These are phyloP conservation scores for Cotesia vestalis DNA, from an alignment of 1,140 invertebrate genomes.

Conservation along the genomic window DNA sequence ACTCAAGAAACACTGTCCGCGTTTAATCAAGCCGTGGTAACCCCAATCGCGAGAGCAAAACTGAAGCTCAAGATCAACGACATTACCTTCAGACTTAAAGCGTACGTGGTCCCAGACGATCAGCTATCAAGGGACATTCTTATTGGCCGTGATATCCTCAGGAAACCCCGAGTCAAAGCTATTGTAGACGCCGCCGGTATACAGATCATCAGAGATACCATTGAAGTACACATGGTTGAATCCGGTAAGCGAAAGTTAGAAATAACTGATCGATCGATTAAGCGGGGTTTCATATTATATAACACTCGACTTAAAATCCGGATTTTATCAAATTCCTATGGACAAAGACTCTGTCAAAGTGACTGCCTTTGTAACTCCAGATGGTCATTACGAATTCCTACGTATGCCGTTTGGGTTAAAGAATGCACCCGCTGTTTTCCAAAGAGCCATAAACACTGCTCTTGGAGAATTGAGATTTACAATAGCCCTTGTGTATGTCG, in stretches of 20 bases:
- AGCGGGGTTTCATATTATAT: conserved; percentile 39
- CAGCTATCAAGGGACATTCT: conserved; percentile 31
- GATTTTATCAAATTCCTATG: conserved; percentile 34
- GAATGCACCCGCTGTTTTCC: conserved; percentile 61
- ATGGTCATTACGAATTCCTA: conserved; percentile 51
- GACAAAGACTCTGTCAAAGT: conserved; percentile 22
- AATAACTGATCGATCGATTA: conserved; percentile 38
- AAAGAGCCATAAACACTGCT: conserved; percentile 38
- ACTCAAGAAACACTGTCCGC: conserved; percentile 33
- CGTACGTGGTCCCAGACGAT: conserved; percentile 32
- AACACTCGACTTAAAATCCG: conserved; percentile 39
- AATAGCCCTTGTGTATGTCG: conserved; percentile 33
- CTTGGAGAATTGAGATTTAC: conserved; percentile 10
- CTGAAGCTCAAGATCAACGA: conserved; percentile 23
- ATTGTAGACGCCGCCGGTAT: conserved; percentile 9
- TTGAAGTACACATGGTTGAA: conserved; percentile 26
- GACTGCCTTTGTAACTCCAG: conserved; percentile 43
- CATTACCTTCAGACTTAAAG: conserved; percentile 21
- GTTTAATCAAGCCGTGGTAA: conserved; percentile 37
- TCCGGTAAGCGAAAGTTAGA: background rate
- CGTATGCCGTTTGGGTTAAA: conserved; percentile 63
- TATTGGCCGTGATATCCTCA: conserved; percentile 25
- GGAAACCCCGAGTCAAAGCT: conserved; percentile 23
- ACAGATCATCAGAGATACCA: background rate
- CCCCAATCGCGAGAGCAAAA: conserved; percentile 28